These are phyloP conservation scores for Plectus sambesii DNA, from an alignment of 1,140 invertebrate genomes.

Conservation along the genomic window DNA sequence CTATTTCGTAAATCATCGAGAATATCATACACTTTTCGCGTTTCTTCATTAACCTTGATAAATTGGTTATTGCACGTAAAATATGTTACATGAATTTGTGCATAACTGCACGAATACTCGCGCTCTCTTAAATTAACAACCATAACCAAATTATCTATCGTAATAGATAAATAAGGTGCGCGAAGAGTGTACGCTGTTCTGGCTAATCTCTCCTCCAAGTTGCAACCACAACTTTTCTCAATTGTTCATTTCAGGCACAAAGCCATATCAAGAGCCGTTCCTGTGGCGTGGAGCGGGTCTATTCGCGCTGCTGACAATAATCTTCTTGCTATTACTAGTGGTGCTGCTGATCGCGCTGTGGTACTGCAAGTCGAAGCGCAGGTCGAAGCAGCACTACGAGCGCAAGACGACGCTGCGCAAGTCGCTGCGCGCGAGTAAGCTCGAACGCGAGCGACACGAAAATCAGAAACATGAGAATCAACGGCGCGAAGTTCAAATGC, in stretches of 20 bases:
- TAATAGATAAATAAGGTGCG: no score
- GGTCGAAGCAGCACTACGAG: constrained; percentile 20
- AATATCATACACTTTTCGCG: background rate
- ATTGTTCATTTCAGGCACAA: constrained; percentile 28
- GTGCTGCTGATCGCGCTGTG: constrained; percentile 28
- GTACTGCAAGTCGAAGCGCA: constrained; percentile 29
- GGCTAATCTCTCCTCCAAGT: background rate
- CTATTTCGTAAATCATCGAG: constrained; percentile 3
- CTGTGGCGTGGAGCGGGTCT: constrained; percentile 35
- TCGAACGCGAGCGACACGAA: no score
- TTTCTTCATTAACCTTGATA: constrained; percentile 8
- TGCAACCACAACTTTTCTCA: background rate
- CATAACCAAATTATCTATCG: constrained; percentile 5
- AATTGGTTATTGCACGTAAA: no score
- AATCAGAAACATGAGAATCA: no score
- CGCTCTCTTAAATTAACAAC: no score
- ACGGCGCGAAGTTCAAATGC: no score
- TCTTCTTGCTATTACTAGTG: constrained; percentile 24
- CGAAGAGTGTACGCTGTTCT: no score
- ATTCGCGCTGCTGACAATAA: constrained; percentile 20
- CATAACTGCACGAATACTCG: no score
- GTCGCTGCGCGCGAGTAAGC: constrained; percentile 18
- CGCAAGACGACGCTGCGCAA: constrained; percentile 22
- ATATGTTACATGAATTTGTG: no score
- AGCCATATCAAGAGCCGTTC: constrained; percentile 40